A percentile compares a stretch with the other conserved stretches of the same genome.
Evolutionary conservation across 1,140 invertebrate species (phyloP).

Genomic region (Drosophila auraria): DNA sequence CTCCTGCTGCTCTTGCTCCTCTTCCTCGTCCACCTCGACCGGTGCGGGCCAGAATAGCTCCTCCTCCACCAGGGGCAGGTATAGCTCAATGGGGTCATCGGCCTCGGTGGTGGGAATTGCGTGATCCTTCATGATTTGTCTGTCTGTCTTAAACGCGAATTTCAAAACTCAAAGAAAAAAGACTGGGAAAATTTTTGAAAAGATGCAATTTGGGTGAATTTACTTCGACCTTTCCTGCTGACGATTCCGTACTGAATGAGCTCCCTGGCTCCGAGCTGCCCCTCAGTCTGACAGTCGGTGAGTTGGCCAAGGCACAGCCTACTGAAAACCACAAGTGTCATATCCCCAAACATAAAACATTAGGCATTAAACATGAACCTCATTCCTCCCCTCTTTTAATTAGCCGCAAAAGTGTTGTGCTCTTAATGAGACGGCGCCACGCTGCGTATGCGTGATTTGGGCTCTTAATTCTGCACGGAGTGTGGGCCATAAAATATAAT

Average conservation of each 20-base stretch:
- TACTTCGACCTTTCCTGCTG: background rate
- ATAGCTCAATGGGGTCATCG: background rate
- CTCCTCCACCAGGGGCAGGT: background rate
- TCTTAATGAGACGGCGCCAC: constrained; percentile 22
- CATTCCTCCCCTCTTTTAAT: constrained; percentile 12
- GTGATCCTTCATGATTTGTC: background rate
- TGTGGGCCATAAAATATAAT: background rate
- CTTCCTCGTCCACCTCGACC: background rate
- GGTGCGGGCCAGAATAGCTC: background rate
- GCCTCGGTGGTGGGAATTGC: no score
- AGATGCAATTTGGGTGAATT: background rate
- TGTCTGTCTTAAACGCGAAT: background rate
- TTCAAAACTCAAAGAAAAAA: background rate
- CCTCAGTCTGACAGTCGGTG: background rate
- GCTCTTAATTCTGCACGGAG: background rate
- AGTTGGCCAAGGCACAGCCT: background rate
- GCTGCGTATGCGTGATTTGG: constrained; percentile 26
- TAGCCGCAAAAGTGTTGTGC: constrained; percentile 36
- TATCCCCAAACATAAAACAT: background rate
- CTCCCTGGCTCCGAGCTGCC: no score
- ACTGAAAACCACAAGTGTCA: constrained; percentile 23
- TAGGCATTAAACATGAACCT: constrained; percentile 1
- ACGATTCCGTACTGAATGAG: background rate
- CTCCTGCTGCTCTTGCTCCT: no score
- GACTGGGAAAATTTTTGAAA: constrained; percentile 1